Conservation (phyloP, 2,888 invertebrate genomes). For the Melieria omissa region DNA sequence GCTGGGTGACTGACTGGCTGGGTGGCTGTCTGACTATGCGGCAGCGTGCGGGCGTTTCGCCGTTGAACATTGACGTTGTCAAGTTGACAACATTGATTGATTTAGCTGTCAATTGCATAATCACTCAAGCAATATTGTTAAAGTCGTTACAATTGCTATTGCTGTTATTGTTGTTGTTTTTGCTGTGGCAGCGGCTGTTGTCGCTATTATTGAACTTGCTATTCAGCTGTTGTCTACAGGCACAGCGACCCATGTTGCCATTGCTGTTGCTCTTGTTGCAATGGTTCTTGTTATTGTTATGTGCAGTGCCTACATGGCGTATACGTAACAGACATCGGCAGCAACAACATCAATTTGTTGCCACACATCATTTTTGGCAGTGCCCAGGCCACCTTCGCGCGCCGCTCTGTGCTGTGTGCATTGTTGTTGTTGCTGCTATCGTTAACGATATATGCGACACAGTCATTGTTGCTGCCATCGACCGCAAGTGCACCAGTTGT, state of each 20-base stretch:
- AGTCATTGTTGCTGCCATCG: conserved; percentile 25
- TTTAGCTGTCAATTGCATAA: conserved; percentile 65
- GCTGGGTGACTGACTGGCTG: not conserved
- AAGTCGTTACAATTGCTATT: conserved; percentile 18
- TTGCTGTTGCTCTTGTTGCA: not conserved
- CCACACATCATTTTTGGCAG: not conserved
- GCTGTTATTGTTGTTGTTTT: conserved; percentile 26
- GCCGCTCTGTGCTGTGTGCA: not conserved
- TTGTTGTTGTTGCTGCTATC: not conserved
- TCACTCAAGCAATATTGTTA: conserved; percentile 58
- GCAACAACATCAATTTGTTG: conserved; percentile 1
- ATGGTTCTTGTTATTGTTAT: not conserved
- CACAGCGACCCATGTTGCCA: conserved; percentile 14
- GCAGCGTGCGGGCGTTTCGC: conserved; percentile 17
- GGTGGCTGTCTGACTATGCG: not conserved
- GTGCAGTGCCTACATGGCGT: not conserved
- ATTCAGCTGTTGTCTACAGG: not conserved
- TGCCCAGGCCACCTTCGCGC: not conserved
- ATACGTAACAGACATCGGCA: not conserved
- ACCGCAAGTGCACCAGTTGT: conserved; percentile 58
- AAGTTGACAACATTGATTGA: conserved; percentile 65
- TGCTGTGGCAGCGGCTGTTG: not conserved
- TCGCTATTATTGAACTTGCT: not conserved
- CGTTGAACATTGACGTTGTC: conserved; percentile 47
- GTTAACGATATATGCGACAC: not conserved